Conservation (phyloP, 2,888 invertebrate species). For the Didymodactylos carnosus region DNA sequence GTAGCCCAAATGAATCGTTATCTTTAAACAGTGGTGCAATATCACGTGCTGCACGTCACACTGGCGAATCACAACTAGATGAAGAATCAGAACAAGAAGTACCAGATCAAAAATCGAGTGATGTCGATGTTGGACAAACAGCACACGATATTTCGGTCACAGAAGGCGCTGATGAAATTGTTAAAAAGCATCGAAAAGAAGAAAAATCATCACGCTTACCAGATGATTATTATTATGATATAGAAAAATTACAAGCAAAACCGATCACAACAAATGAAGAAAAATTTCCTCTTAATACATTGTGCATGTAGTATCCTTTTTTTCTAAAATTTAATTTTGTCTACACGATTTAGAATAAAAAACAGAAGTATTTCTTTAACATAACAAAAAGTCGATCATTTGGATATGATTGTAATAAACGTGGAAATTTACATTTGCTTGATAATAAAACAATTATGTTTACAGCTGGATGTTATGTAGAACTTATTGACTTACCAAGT, state of each 20-base stretch:
- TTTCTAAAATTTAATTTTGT: slow-evolving; percentile 21
- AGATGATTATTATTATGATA: background rate
- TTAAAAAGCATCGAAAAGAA: background rate
- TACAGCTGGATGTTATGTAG: slow-evolving; percentile 58
- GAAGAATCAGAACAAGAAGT: background rate
- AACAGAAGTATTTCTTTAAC: background rate
- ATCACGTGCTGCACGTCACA: too few species aligned
- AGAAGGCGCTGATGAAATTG: background rate
- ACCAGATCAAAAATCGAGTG: background rate
- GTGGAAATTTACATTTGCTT: slow-evolving; percentile 56
- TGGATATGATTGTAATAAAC: slow-evolving; percentile 61
- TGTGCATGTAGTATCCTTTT: background rate
- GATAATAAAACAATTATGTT: slow-evolving; percentile 55
- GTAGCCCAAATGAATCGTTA: too few species aligned
- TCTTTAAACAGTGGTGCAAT: too few species aligned
- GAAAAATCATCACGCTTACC: background rate
- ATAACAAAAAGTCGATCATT: slow-evolving; percentile 50
- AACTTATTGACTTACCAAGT: slow-evolving; percentile 51
- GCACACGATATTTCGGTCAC: background rate
- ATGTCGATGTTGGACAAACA: background rate
- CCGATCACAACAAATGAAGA: background rate
- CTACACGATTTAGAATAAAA: background rate
- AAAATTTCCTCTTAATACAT: background rate
- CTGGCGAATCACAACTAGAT: too few species aligned
- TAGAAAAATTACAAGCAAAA: background rate